Percentiles rank a stretch among this genome's conserved stretches.
These are phyloP conservation scores for Enteromius viviparus DNA, from an alignment of 2,797 vertebrate genomes.

Conservation along the genomic window DNA sequence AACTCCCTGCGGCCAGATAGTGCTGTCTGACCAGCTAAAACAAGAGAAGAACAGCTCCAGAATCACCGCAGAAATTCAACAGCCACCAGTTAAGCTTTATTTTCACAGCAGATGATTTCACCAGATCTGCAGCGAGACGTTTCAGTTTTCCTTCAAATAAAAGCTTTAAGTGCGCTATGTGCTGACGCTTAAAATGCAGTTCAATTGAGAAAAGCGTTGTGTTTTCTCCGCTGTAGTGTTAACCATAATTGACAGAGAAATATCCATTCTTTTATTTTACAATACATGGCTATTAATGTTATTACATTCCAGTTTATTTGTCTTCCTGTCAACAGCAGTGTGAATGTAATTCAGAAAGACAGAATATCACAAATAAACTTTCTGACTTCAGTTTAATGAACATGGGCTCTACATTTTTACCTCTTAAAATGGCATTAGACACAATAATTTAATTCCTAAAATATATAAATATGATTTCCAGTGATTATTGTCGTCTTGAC, in stretches of 20 bases:
- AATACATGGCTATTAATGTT: not conserved
- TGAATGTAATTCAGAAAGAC: not conserved
- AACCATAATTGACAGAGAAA: no score
- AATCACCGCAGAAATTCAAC: not conserved
- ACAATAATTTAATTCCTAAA: not conserved
- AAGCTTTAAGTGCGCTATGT: not conserved
- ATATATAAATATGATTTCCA: no score
- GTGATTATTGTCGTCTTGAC: no score
- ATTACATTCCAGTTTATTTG: not conserved
- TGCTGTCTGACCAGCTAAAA: conserved; percentile 95
- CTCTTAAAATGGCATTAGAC: not conserved
- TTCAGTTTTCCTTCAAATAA: no score
- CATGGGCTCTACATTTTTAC: not conserved
- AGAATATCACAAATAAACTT: not conserved
- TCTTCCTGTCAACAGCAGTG: not conserved
- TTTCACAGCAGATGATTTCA: not conserved
- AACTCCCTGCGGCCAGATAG: conserved; percentile 98
- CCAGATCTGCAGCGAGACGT: not conserved
- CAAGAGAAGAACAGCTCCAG: conserved; percentile 27
- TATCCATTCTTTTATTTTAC: not conserved
- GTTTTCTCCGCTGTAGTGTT: not conserved
- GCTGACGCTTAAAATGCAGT: not conserved
- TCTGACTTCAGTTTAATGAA: no score
- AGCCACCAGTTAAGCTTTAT: not conserved
- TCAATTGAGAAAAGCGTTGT: not conserved